phyloP scores from a whole-genome alignment of 2,797 vertebrate genomes.

The Xenops minutus region DNA sequence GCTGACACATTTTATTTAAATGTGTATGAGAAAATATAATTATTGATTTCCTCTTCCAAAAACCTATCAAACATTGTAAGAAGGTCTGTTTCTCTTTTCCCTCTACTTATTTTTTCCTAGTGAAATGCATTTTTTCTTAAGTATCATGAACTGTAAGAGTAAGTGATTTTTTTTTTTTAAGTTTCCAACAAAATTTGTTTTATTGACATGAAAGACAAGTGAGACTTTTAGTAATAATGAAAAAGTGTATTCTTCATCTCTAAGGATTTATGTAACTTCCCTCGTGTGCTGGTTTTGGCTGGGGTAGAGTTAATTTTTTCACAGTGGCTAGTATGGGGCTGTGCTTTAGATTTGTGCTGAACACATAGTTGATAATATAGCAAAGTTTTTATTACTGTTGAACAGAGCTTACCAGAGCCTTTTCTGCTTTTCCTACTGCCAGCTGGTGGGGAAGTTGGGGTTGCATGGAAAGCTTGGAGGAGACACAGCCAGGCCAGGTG shows the following conservation, averaged over 20 bases:
- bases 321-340: too few species aligned
- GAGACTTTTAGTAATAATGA: neutral
- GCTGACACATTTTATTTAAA: neutral
- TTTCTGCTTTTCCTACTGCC: accelerated
- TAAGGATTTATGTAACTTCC: neutral
- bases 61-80: neutral
- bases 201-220: neutral
- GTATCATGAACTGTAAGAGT: neutral
- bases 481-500: neutral
- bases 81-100: neutral
- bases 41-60: neutral
- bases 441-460: accelerated
- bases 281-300: neutral
- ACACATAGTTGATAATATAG: neutral
- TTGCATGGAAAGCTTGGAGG: neutral
- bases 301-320: neutral
- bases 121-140: neutral
- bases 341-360: neutral
- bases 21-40: neutral
- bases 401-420: neutral
- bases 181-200: neutral
- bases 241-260: neutral
- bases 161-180: neutral
- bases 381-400: neutral
- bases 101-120: neutral